phyloP scores from a whole-genome alignment of 1,140 invertebrate species.

The Micrasema minimum region DNA sequence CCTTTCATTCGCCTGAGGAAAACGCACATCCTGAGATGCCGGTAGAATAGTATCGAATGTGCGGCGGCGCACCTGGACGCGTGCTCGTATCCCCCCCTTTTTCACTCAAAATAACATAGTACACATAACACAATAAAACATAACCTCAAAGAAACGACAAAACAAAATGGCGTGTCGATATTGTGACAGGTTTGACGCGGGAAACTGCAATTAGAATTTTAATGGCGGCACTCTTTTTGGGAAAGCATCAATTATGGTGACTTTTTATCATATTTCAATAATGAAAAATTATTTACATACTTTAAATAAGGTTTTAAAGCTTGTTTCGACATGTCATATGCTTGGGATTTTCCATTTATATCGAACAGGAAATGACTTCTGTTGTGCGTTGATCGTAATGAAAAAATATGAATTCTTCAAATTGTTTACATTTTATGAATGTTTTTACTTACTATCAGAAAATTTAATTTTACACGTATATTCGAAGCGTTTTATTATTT shows the following conservation, averaged over 20 bases:
- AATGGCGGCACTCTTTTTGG: background rate
- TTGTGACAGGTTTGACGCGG: conserved; percentile 25
- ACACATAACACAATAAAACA: conserved; percentile 40
- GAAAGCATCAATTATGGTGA: conserved; percentile 28
- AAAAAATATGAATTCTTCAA: too few relatives aligned
- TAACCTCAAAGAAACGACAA: conserved; percentile 35
- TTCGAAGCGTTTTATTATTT: too few relatives aligned
- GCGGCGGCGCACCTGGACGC: conserved; percentile 35
- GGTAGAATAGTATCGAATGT: background rate
- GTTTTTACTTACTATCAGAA: too few relatives aligned
- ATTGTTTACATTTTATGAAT: too few relatives aligned
- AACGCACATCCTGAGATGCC: conserved; percentile 13
- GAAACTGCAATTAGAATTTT: conserved; percentile 15
- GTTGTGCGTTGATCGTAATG: background rate
- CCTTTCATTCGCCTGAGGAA: conserved; percentile 45
- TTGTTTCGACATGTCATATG: background rate
- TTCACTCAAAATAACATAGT: background rate
- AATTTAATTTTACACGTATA: too few relatives aligned
- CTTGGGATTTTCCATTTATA: background rate
- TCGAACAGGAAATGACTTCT: background rate
- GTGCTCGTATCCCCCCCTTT: background rate
- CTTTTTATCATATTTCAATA: conserved; percentile 4
- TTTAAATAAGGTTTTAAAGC: background rate
- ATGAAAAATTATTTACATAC: background rate
- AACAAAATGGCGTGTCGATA: conserved; percentile 40